These are phyloP conservation scores for Andrena minutula DNA, from an alignment of 2,888 invertebrate genomes.

Conservation along the genomic window DNA sequence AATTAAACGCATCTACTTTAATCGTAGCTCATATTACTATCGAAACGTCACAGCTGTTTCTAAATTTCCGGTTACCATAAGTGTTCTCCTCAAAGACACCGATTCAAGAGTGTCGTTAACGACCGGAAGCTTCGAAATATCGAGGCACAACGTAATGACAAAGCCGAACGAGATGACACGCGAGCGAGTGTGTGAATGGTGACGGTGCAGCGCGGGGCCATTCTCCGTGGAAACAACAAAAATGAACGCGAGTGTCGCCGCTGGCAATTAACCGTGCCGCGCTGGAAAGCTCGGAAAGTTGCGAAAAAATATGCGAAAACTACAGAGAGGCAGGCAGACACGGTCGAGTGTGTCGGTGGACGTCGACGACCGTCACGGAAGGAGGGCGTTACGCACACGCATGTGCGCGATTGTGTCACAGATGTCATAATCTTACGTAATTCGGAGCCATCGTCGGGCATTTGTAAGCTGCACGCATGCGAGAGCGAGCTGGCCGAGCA, in stretches of 20 bases:
- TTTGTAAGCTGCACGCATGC: constrained; percentile 78
- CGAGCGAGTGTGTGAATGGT: constrained; percentile 68
- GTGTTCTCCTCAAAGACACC: not conserved
- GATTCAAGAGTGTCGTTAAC: not conserved
- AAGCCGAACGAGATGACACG: constrained; percentile 50
- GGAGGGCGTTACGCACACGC: constrained; percentile 79
- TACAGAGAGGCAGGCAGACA: not conserved
- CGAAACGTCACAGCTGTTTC: not conserved
- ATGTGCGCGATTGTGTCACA: constrained; percentile 80
- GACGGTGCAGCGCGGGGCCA: constrained; percentile 50
- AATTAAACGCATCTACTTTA: not conserved
- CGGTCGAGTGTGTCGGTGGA: constrained; percentile 40
- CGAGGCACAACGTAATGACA: constrained; percentile 35
- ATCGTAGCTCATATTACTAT: not conserved
- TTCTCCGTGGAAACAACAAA: constrained; percentile 42
- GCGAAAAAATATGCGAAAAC: constrained; percentile 70
- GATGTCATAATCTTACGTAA: constrained; percentile 84
- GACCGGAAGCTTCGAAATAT: constrained; percentile 5
- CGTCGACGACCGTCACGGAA: constrained; percentile 74
- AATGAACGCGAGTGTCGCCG: constrained; percentile 48
- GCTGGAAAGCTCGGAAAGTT: constrained; percentile 75
- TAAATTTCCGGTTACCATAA: not conserved
- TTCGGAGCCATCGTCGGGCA: constrained; percentile 73
- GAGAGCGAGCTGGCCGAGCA: constrained; percentile 65
- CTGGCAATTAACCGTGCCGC: constrained; percentile 57